These are phyloP conservation scores for Drosophila lacteicornis DNA, from an alignment of 1,140 invertebrate genomes.

Conservation along the genomic window DNA sequence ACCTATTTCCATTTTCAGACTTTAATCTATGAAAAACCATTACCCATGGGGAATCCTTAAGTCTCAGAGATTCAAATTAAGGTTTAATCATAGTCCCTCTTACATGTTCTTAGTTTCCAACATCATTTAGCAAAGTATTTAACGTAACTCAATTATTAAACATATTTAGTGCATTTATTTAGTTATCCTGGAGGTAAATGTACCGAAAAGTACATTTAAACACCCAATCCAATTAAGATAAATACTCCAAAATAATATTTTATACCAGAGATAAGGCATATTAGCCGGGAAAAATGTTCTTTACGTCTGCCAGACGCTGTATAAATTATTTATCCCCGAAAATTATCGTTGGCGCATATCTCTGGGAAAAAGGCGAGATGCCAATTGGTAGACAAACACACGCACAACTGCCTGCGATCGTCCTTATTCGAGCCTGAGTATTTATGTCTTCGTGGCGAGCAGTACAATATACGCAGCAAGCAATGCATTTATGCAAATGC, in stretches of 20 bases:
- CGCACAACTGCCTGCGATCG: conserved; percentile 8
- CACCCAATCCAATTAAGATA: conserved; percentile 7
- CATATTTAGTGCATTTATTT: background rate
- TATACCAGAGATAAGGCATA: conserved; percentile 8
- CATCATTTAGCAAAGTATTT: background rate
- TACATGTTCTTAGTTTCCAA: background rate
- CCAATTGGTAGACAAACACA: conserved; percentile 31
- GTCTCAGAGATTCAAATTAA: background rate
- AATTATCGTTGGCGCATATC: conserved; percentile 37
- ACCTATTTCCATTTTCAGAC: no score
- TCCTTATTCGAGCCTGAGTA: conserved; percentile 25
- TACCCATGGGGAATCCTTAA: no score
- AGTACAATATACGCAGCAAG: conserved; percentile 47
- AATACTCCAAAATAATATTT: conserved; percentile 14
- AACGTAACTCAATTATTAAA: background rate
- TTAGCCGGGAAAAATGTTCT: conserved; percentile 3
- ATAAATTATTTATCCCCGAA: conserved; percentile 36
- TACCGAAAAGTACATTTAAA: background rate
- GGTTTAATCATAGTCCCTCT: background rate
- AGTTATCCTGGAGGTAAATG: no score
- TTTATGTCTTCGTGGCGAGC: conserved; percentile 41
- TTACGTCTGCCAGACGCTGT: conserved; percentile 7
- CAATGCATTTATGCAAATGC: conserved; percentile 73
- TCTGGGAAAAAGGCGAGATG: conserved; percentile 29
- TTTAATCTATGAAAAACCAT: no score